Evolutionary conservation across 2,888 invertebrate species (phyloP).

Genomic region (Caenorhabditis panamensis): DNA sequence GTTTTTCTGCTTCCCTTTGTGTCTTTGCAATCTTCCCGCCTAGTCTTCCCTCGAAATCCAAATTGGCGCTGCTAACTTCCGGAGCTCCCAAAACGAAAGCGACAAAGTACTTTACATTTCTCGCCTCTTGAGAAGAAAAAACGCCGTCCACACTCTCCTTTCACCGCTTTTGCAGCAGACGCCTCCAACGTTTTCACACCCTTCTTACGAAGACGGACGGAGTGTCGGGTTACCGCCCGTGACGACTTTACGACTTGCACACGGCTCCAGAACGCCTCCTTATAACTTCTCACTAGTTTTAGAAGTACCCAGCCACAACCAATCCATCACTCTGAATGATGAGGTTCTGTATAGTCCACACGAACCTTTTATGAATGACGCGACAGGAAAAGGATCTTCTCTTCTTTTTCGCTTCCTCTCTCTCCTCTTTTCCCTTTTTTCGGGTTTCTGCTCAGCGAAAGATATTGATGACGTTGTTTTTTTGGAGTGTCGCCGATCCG

Average conservation of each 20-base stretch:
- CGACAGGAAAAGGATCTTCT: neutral
- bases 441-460: neutral
- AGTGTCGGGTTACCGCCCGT: conserved; percentile 16
- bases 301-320: too few species aligned
- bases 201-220: neutral
- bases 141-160: neutral
- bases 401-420: conserved; percentile 4
- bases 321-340: too few species aligned
- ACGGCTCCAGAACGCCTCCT: too few species aligned
- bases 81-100: neutral
- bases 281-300: too few species aligned
- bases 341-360: too few species aligned
- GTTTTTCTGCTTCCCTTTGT: neutral
- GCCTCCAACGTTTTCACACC: conserved; percentile 7
- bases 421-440: too few species aligned
- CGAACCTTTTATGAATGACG: neutral
- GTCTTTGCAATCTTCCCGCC: too few species aligned
- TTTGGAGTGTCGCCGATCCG: conserved; percentile 3
- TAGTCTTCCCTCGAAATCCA: too few species aligned
- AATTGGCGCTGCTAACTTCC: neutral
- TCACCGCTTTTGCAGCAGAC: conserved; percentile 1
- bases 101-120: conserved; percentile 4
- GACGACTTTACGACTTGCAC: neutral
- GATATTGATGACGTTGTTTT: conserved; percentile 44
- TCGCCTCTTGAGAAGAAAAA: conserved; percentile 3